Evolutionary conservation across 1,140 invertebrate species (phyloP).

Genomic region (Helicoverpa armigera): DNA sequence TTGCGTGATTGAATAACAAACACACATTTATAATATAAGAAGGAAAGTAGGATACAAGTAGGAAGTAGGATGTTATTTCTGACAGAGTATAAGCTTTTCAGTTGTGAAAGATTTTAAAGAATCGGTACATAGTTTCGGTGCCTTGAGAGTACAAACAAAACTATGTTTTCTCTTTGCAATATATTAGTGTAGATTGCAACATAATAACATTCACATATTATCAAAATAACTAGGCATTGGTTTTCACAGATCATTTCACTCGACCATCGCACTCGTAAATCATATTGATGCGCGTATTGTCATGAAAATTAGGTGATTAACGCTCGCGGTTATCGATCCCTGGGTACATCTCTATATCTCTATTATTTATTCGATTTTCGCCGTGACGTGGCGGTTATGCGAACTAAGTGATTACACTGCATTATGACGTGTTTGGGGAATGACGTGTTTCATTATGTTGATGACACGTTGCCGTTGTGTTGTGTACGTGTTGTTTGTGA

Average conservation of each 20-base stretch:
- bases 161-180: too few relatives aligned
- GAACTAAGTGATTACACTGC: conserved; percentile 37
- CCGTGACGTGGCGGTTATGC: conserved; percentile 20
- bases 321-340: conserved; percentile 18
- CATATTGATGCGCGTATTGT: background rate
- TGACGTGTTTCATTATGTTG: conserved; percentile 24
- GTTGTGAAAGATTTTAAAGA: too few relatives aligned
- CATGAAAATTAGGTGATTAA: conserved; percentile 32
- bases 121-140: too few relatives aligned
- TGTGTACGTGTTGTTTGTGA: background rate
- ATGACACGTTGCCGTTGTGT: conserved; percentile 34
- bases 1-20: too few relatives aligned
- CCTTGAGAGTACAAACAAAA: too few relatives aligned
- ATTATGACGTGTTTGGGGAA: conserved; percentile 2
- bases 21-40: too few relatives aligned
- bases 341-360: conserved; percentile 36
- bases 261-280: conserved; percentile 3
- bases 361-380: conserved; percentile 29
- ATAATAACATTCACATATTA: background rate
- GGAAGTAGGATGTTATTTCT: too few relatives aligned
- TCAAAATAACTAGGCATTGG: background rate
- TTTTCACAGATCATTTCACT: conserved; percentile 29
- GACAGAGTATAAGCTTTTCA: too few relatives aligned
- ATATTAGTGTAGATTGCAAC: too few relatives aligned
- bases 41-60: too few relatives aligned